Base-by-base conservation (phyloP, 2,797 vertebrate genomes). In the Pseudomugil gertrudae region DNA sequence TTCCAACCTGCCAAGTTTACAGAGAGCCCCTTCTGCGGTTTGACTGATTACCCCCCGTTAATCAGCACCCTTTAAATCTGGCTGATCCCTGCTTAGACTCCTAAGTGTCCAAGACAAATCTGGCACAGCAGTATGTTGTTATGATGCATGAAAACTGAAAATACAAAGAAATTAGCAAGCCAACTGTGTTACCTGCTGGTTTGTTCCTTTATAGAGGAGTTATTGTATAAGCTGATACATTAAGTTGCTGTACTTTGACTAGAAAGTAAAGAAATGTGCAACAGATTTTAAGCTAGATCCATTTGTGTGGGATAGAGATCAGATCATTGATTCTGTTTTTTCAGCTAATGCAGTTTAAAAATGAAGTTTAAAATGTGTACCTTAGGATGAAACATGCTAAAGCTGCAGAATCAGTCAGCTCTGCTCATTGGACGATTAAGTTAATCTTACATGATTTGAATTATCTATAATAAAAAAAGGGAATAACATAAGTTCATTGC, bases 11-110 rank as follows among this genome's bases (percentile, higher is more conserved):
- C 83, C 66, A 84, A 69, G 57, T 78, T 75, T 30, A 72, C 69
- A 24, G 32, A 54, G 15, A 30, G 69, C 26, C 69, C 67, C 56
- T 40, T 60, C 72, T 50, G 75, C 9, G 35, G 70, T 74, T 80
- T 58, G 70, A 74, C 62, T 70, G 73, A 89, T 78, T 79, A 82
- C 0, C 8, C 51, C 43, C 24, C 0, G 27, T 76, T 81, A 86
- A 89, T 89, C 74, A 84, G 73, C 68, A 51, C 40, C 52, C 11
- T 79, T 27, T 50, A 61, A 81, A 73, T 47, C 55, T 30, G 57
- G 61, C 63, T 83, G 65, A 86, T 80, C 83, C 67, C 63, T 52
- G 10, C 66, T 85, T 78, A 61, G 13, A 63, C 52, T 73, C 67
- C 57, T 54, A 58, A 67, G 35, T 32, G 38, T 78, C 56, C 36